Conservation (phyloP, 2,888 invertebrate species). For the Girardia tigrina region DNA sequence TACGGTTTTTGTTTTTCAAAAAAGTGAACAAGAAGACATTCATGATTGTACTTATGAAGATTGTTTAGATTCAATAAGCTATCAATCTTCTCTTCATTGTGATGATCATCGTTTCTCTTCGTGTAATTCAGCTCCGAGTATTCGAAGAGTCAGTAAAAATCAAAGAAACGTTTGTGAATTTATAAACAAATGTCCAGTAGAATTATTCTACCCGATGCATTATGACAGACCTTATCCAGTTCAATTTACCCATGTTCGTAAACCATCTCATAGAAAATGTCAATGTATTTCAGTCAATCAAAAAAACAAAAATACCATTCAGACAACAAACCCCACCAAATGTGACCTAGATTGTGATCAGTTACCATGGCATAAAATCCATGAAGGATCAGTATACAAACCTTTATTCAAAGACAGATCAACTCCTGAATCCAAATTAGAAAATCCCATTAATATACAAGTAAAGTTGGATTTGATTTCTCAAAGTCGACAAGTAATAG, state of each 20-base stretch:
- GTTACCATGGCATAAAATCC: not conserved
- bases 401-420: not conserved
- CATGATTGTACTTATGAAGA: constrained; percentile 1
- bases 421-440: not conserved
- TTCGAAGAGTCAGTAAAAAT: not conserved
- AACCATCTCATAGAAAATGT: not conserved
- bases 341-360: not conserved
- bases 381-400: not conserved
- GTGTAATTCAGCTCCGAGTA: not conserved
- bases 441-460: not conserved
- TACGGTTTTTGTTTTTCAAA: constrained; percentile 28
- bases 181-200: not conserved
- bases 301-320: not conserved
- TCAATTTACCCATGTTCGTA: not conserved
- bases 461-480: not conserved
- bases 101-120: not conserved
- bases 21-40: constrained; percentile 26
- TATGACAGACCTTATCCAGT: not conserved
- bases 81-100: not conserved
- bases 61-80: not conserved
- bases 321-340: not conserved
- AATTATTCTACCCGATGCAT: not conserved
- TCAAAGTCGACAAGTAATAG: not conserved
- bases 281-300: not conserved
- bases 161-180: not conserved